Percentiles rank a stretch among this genome's conserved stretches.
Evolutionary conservation across 2,797 vertebrate genomes (phyloP).

Genomic region (Catamblyrhynchus diadema): DNA sequence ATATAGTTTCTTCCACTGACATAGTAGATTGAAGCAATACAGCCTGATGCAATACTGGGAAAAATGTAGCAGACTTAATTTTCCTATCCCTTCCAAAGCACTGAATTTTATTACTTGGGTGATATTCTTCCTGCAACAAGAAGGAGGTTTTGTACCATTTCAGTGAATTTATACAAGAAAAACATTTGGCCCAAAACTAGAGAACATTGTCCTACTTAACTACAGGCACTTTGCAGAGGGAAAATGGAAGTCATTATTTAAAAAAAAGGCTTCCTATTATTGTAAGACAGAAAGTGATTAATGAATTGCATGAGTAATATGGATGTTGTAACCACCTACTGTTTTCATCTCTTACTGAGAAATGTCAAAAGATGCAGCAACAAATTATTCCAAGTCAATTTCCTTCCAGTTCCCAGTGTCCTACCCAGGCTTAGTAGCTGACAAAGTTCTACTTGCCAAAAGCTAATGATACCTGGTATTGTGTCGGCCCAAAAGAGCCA

Average conservation of each 20-base stretch:
- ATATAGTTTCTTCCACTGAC: neutral
- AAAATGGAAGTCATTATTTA: neutral
- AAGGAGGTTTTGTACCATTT: neutral
- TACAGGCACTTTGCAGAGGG: neutral
- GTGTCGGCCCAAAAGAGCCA: neutral
- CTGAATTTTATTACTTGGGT: conserved; percentile 14
- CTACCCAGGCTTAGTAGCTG: neutral
- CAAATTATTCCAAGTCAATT: neutral
- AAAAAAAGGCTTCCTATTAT: neutral
- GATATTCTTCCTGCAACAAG: neutral
- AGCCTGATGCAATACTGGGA: neutral
- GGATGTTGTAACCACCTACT: neutral
- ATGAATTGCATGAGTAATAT: neutral
- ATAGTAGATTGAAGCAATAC: neutral
- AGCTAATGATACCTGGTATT: neutral
- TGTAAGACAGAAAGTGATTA: neutral
- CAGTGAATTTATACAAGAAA: neutral
- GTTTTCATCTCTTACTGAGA: neutral
- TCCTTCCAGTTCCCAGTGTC: neutral
- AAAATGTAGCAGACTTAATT: neutral
- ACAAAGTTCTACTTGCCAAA: conserved; percentile 3
- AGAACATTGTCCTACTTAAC: neutral
- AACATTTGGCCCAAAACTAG: neutral
- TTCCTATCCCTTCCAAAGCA: neutral
- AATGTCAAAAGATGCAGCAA: neutral